Conservation (phyloP, 2,888 invertebrate species). For the Pollenia griseotomentosa region DNA sequence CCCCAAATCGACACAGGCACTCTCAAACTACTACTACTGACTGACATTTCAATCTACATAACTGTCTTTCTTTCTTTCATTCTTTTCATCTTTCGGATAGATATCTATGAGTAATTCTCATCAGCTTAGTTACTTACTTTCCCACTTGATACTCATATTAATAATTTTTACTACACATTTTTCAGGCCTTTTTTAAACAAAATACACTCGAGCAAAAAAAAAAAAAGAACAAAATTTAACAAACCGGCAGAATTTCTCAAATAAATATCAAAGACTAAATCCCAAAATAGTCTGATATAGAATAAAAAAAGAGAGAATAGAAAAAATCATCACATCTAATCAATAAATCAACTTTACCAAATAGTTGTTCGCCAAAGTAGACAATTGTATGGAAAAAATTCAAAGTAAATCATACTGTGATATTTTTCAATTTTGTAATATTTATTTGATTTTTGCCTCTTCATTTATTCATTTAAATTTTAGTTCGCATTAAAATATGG, state of each 20-base stretch:
- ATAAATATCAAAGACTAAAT: slow-evolving; percentile 20
- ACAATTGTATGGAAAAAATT: slow-evolving; percentile 48
- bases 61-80: slow-evolving; percentile 41
- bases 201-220: slow-evolving; percentile 6
- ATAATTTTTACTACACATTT: slow-evolving; percentile 72
- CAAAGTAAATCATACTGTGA: slow-evolving; percentile 68
- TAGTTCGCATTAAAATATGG: slow-evolving; percentile 30
- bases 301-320: background rate
- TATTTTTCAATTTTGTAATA: slow-evolving; percentile 61
- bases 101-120: slow-evolving; percentile 19
- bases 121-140: slow-evolving; percentile 31
- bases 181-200: slow-evolving; percentile 64
- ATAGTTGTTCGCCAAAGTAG: slow-evolving; percentile 55
- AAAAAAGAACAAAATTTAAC: background rate
- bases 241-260: slow-evolving; percentile 45
- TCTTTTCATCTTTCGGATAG: background rate
- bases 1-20: slow-evolving; percentile 40
- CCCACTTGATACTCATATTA: slow-evolving; percentile 59
- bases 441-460: background rate
- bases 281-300: slow-evolving; percentile 46
- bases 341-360: slow-evolving; percentile 72
- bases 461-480: slow-evolving; percentile 53
- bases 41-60: slow-evolving; percentile 73
- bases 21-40: slow-evolving; percentile 4
- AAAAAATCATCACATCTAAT: slow-evolving; percentile 56